Evolutionary conservation across 2,113 vertebrate genomes (phyloP).

Genomic region (Myotis lucifugus): DNA sequence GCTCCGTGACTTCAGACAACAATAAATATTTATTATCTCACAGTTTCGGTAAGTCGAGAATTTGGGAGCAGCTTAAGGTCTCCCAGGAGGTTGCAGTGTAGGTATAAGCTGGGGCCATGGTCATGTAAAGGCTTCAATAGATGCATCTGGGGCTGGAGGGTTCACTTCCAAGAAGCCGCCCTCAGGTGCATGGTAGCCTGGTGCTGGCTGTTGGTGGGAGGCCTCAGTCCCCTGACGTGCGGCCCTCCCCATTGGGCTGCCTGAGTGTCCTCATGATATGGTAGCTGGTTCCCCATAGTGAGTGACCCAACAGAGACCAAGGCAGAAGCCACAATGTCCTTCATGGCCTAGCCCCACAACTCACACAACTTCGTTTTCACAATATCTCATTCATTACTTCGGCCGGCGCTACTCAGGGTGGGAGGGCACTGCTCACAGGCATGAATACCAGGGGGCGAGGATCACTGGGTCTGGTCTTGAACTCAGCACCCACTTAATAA

Average conservation of each 20-base stretch:
- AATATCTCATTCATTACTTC: background rate
- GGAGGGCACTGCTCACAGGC: background rate
- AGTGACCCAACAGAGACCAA: background rate
- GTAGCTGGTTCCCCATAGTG: background rate
- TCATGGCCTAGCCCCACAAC: background rate
- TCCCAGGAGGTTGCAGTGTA: background rate
- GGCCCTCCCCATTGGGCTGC: background rate
- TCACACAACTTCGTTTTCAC: background rate
- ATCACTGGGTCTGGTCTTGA: background rate
- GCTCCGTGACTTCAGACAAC: background rate
- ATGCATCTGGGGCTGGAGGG: background rate
- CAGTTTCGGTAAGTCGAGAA: background rate
- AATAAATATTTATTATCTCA: background rate
- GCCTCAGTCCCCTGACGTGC: background rate
- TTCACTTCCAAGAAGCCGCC: background rate
- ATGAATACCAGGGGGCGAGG: background rate
- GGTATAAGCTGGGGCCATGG: accelerated
- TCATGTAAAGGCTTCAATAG: background rate
- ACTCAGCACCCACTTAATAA: background rate
- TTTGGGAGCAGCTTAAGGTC: background rate
- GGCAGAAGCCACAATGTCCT: background rate
- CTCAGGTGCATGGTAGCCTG: background rate
- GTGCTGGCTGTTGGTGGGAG: background rate
- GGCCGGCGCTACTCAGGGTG: accelerated
- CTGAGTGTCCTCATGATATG: background rate